Percentiles rank a stretch among this genome's conserved stretches.
Evolutionary conservation across 2,113 vertebrate genomes (phyloP).

Genomic region (Erythrocercus mccallii): DNA sequence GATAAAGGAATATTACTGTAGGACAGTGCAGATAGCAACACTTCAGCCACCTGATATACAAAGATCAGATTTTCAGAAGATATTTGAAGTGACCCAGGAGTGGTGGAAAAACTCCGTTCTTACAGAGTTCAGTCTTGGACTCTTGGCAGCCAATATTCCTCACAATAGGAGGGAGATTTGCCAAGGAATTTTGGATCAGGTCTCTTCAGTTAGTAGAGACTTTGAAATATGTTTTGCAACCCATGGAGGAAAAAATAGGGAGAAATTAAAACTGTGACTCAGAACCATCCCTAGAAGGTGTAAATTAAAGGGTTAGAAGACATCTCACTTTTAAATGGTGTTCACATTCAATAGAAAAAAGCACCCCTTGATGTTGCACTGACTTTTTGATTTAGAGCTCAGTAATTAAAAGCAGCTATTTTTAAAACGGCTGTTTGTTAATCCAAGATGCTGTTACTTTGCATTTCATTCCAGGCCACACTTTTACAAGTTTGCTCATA

Average conservation of each 20-base stretch:
- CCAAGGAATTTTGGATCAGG: constrained; percentile 23
- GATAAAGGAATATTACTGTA: neutral
- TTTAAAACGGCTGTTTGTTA: constrained; percentile 69
- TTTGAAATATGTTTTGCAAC: constrained; percentile 36
- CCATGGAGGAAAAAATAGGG: neutral
- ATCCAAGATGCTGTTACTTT: constrained; percentile 51
- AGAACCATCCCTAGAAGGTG: constrained; percentile 36
- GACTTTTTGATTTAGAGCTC: constrained; percentile 59
- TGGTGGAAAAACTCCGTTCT: neutral
- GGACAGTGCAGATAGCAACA: neutral
- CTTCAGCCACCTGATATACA: neutral
- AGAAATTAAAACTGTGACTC: constrained; percentile 31
- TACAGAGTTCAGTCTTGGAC: neutral
- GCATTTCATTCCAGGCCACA: constrained; percentile 36
- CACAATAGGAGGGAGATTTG: constrained; percentile 23
- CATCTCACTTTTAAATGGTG: constrained; percentile 45
- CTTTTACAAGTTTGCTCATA: constrained; percentile 25
- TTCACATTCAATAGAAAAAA: constrained; percentile 46
- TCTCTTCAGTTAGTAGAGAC: neutral
- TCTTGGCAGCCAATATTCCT: neutral
- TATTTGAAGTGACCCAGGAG: neutral
- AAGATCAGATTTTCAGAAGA: neutral
- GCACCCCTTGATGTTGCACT: constrained; percentile 36
- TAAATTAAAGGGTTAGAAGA: constrained; percentile 63
- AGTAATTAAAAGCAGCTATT: constrained; percentile 68